Evolutionary conservation across 2,888 invertebrate species (phyloP).

Genomic region (Drosophila mimetica): DNA sequence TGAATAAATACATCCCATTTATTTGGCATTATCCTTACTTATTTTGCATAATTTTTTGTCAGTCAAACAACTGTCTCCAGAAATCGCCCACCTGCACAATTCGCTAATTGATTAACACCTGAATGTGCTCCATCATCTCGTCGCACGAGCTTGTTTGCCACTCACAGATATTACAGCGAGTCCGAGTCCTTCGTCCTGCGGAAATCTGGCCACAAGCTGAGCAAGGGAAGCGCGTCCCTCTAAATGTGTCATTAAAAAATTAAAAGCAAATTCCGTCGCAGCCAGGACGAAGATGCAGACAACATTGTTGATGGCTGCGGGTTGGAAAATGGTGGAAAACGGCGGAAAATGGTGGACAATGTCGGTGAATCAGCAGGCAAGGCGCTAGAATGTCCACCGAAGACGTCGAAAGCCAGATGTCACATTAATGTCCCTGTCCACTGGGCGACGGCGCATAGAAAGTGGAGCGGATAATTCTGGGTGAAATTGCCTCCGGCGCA

Average conservation of each 20-base stretch:
- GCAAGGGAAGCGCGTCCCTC: conserved; percentile 10
- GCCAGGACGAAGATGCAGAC: conserved; percentile 24
- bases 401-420: conserved; percentile 47
- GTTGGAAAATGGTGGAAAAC: not conserved
- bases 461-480: conserved; percentile 7
- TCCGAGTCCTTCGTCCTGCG: conserved; percentile 7
- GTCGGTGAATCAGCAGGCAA: not conserved
- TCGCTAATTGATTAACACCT: conserved; percentile 71
- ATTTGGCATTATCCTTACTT: no score
- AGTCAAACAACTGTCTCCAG: not conserved
- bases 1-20: no score
- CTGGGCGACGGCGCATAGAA: conserved; percentile 2
- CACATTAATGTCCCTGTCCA: conserved; percentile 33
- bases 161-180: conserved; percentile 57
- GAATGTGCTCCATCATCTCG: conserved; percentile 53
- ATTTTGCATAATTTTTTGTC: not conserved
- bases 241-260: conserved; percentile 75
- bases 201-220: conserved; percentile 44
- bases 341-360: not conserved
- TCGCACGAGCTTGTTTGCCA: conserved; percentile 36
- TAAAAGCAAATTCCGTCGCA: conserved; percentile 66
- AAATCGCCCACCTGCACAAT: conserved; percentile 9
- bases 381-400: conserved; percentile 18
- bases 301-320: conserved; percentile 46
- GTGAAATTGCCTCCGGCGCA: conserved; percentile 6